A percentile compares a stretch with the other conserved stretches of the same genome.
phyloP scores from a whole-genome alignment of 2,797 vertebrate species.

The Hyperoplus lanceolatus region DNA sequence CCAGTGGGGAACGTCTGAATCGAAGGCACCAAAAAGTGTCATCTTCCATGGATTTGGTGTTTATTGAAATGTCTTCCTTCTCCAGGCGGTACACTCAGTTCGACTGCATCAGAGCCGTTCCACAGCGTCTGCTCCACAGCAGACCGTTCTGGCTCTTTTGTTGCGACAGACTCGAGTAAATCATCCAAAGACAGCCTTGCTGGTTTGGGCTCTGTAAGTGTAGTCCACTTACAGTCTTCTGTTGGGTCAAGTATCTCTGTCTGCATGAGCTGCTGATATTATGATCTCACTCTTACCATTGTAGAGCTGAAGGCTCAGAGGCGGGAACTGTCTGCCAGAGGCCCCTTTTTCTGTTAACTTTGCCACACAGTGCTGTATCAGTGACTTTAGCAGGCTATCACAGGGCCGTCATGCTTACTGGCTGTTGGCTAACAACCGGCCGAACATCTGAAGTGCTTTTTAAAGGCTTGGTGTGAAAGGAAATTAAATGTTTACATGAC shows the following conservation, averaged over 20 bases:
- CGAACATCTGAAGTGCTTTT: slow-evolving; percentile 33
- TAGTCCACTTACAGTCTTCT: slow-evolving; percentile 73
- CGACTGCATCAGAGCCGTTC: slow-evolving; percentile 87
- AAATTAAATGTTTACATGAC: slow-evolving; percentile 50
- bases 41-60: slow-evolving; percentile 19
- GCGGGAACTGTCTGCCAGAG: slow-evolving; percentile 42
- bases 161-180: slow-evolving; percentile 87
- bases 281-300: slow-evolving; percentile 34
- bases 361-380: background rate
- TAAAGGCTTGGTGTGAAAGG: slow-evolving; percentile 7
- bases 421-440: slow-evolving; percentile 68
- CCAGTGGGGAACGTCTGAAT: slow-evolving; percentile 4
- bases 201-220: slow-evolving; percentile 93
- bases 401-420: slow-evolving; percentile 40
- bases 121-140: slow-evolving; percentile 88
- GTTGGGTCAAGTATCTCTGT: slow-evolving; percentile 22
- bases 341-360: slow-evolving; percentile 28
- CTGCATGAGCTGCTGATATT: slow-evolving; percentile 66
- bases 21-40: slow-evolving; percentile 4
- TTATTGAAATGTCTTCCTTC: slow-evolving; percentile 77
- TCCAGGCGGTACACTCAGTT: slow-evolving; percentile 86
- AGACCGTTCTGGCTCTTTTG: slow-evolving; percentile 89
- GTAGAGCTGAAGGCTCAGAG: slow-evolving; percentile 32
- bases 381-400: slow-evolving; percentile 11
- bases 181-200: slow-evolving; percentile 90